Conservation (phyloP, 2,888 invertebrate species). For the Trichogramma evanescens region DNA sequence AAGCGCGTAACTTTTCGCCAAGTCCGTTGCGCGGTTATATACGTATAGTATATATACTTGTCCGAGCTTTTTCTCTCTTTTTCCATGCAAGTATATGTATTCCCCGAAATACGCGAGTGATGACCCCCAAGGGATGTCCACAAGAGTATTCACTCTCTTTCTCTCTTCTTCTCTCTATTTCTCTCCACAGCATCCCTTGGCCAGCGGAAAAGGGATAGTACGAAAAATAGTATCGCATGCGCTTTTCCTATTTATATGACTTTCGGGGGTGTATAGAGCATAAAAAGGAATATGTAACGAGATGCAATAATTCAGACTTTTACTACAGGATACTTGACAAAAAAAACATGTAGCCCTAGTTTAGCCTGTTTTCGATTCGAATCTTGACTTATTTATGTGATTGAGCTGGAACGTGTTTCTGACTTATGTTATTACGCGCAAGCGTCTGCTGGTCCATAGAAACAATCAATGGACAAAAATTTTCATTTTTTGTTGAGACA, state of each 20-base stretch:
- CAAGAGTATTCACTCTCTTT: too few species aligned
- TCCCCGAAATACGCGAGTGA: slow-evolving; percentile 17
- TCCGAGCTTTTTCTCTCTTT: background rate
- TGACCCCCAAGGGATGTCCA: background rate
- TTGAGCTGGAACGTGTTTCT: slow-evolving; percentile 17
- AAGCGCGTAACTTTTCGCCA: slow-evolving; percentile 16
- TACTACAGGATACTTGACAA: background rate
- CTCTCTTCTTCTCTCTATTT: too few species aligned
- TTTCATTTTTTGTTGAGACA: too few species aligned
- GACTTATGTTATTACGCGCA: background rate
- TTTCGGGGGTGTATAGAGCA: slow-evolving; percentile 32
- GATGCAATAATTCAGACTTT: slow-evolving; percentile 40
- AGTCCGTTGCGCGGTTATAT: slow-evolving; percentile 23
- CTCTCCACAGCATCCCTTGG: too few species aligned
- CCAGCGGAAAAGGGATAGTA: too few species aligned
- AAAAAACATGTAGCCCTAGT: too few species aligned
- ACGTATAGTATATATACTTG: slow-evolving; percentile 16
- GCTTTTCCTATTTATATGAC: slow-evolving; percentile 35
- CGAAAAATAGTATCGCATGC: slow-evolving; percentile 17
- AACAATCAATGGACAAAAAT: background rate
- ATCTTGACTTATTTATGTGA: slow-evolving; percentile 29
- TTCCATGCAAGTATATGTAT: slow-evolving; percentile 13
- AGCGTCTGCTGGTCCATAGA: background rate
- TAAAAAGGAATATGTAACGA: slow-evolving; percentile 48
- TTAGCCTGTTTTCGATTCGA: background rate